Base-by-base conservation (phyloP, 2,113 vertebrate species). In the Ptychochromis oligacanthus region DNA sequence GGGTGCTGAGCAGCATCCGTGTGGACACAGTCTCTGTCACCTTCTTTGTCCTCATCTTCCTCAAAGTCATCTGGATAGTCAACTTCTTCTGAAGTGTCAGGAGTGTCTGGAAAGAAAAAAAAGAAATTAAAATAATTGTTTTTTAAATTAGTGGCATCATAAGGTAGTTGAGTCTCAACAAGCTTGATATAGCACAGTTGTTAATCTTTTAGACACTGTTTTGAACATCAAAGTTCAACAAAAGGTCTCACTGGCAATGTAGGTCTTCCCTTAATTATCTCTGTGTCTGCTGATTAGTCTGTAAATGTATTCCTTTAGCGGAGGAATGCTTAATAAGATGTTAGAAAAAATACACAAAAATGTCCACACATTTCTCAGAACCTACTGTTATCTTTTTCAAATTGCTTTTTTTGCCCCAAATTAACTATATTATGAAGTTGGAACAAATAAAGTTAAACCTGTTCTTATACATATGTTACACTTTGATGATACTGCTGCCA, bases 31-130 rank as follows among this genome's bases (percentile, higher is more conserved):
- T 88, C 83, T n/a, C 79, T 80, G 6, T 75, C 56, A 6, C 95
- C 93, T 3, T 90, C 91, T 1, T 90, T 75, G 56, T 58, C 91
- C n/a, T 95, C 95, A 4, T 80, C 85, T 79, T 96, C 95, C 87
- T 96, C 96, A 72, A 96, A 96, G 87, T 97, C 95, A 91, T 96
- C 96, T 1, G 94, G 90, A 79, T 96, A 96, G 20, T 96, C 94
- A 0, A n/a, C 40, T 8, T 82, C 78, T 13, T 92, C 93, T 17
- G 81, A 83, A 20, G 88, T 82, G 10, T 89, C 86, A 58, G 52
- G 40, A 7, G 67, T 55, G 7, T 88, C 92, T 87, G 83, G 6
- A 4, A 59, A 76, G 46, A 11, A 79, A 20, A 77, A 79, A 55
- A 28, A 49, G 7, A 31, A 31, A 31, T 31, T 31, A 31, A 31